Evolutionary conservation across 2,113 vertebrate genomes (phyloP).

Genomic region (Chaetodon trifascialis): DNA sequence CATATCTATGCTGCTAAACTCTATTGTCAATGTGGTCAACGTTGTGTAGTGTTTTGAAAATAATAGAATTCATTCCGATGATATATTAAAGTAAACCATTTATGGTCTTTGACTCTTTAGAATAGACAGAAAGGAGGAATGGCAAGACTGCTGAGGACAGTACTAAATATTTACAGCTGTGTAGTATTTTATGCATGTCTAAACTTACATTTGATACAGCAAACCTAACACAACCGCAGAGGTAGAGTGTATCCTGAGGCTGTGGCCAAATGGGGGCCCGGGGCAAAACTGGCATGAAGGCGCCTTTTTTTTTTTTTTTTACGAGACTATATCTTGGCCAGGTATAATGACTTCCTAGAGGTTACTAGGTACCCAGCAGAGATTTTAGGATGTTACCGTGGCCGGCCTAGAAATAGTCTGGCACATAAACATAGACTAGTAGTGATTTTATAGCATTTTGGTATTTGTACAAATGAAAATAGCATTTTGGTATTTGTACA

Average conservation of each 20-base stretch:
- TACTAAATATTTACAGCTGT: background rate
- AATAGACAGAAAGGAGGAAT: background rate
- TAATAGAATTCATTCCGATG: background rate
- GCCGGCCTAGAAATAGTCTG: too few species aligned
- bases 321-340: too few species aligned
- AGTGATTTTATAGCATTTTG: too few species aligned
- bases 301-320: too few species aligned
- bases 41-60: background rate
- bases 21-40: background rate
- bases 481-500: too few species aligned
- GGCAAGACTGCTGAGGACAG: background rate
- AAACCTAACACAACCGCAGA: background rate
- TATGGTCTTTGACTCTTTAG: background rate
- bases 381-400: too few species aligned
- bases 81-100: background rate
- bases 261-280: background rate
- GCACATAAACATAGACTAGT: too few species aligned
- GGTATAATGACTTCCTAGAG: too few species aligned
- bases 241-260: background rate
- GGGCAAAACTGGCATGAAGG: too few species aligned
- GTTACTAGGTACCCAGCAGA: too few species aligned
- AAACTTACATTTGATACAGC: background rate
- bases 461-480: too few species aligned
- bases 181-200: background rate
- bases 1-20: background rate